Evolutionary conservation across 2,888 invertebrate species (phyloP), one percentile per base, ranked within the genome.

Genomic region (Sesamia inferens): DNA sequence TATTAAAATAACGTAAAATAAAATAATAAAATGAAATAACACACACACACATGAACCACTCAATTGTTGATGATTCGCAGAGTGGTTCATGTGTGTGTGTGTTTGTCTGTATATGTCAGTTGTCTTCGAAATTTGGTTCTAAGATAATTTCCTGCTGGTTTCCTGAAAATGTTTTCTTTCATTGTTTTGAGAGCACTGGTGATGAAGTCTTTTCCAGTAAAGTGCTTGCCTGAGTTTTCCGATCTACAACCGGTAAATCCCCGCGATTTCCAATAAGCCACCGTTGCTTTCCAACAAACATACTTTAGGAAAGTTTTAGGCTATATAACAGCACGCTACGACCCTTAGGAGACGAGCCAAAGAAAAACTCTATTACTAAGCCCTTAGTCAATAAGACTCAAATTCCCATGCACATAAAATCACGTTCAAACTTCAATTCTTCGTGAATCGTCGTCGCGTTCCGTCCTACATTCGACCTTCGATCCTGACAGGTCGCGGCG

Each of bases 391-490:
- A 76, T 88, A 87, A 83, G 78, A 83, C 51, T 79, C 67, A 89
- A 82, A 87, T 78, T 90, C 80, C 82, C 75, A n/a, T 90, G 87
- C 81, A 87, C 83, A 78, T 81, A 80, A 78, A 82, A 61, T 79
- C 79, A 83, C 79, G 82, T 85, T 87, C 83, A 82, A 83, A 86
- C 85, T 85, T 82, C 82, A 85, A 84, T 85, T 82, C 87, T 89
- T 86, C 76, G 85, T 84, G 84, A 81, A 79, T 74, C 81, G 85
- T 83, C 84, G 81, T 81, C 85, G 85, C 79, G 78, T 88, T 87
- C 78, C 92, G 94, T 94, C 94, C 94, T 94, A 94, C 94, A 94
- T 90, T 90, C 92, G 94, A 94, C 94, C 95, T 95, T 94, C 92
- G 92, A 87, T 92, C 93, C 91, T 90, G 90, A 84, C 86, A 92